Evolutionary conservation across 2,113 vertebrate genomes (phyloP), one percentile per base, ranked within the genome.

Genomic region (Anolis carolinensis): DNA sequence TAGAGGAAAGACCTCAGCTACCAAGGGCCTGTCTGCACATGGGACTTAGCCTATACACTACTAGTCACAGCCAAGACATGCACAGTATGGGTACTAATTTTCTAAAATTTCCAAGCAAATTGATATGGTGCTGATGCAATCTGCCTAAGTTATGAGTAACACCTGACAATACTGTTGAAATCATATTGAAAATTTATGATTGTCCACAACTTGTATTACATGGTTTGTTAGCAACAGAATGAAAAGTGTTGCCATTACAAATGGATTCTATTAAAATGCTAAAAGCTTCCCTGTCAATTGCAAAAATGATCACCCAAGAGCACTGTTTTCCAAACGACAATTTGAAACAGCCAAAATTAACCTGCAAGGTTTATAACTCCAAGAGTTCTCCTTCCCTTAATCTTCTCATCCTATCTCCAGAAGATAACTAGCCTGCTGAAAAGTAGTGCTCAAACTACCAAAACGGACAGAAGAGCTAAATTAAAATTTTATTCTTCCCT

Each of bases 401-500:
- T 93, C 90, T 93, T 93, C 88, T 93, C 82, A 86, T 86, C 67
- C 52, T 81, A 90, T 87, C 75, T 89, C 44, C 44, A 44, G 18
- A 86, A 93, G 89, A 93, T 87, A 95, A 93, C 92, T 86, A 84
- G 5, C 87, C 77, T 81, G 63, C 83, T 89, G 83, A 88, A 89
- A 94, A 92, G 79, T 81, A 77, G 34, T 86, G 70, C 84, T 93
- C 1, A 2, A 86, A 72, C 62, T 90, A 74, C 75, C 91, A 91
- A 93, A 44, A 91, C 39, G 81, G 89, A 88, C 77, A 89, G 80
- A 87, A 68, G 23, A 91, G 50, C 52, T 87, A 93, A 93, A 94
- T 94, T 92, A 93, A 95, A 93, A 94, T 91, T 89, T 90, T 90
- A 65, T 52, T 87, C 88, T 78, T 91, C 30, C 89, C 73, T 83